phyloP scores from a whole-genome alignment of 1,140 invertebrate species.

The Drosophila jambulina region DNA sequence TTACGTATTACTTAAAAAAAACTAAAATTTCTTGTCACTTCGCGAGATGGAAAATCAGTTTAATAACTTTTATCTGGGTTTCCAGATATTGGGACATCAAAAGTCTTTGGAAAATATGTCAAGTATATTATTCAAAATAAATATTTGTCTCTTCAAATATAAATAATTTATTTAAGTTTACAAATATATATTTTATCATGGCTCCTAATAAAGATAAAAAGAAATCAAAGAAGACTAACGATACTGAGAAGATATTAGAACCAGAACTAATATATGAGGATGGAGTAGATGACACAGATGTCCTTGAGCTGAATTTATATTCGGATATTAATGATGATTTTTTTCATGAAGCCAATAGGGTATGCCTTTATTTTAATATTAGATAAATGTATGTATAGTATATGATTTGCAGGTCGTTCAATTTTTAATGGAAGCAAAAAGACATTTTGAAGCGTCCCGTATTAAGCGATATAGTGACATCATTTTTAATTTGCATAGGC shows the following conservation, averaged over 20 bases:
- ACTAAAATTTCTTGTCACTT: too few relatives aligned
- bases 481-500: conserved; percentile 62
- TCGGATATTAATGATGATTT: conserved; percentile 66
- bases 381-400: not conserved
- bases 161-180: not conserved
- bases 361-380: conserved; percentile 6
- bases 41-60: too few relatives aligned
- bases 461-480: conserved; percentile 67
- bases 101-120: not conserved
- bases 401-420: conserved; percentile 49
- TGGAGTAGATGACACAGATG: conserved; percentile 39
- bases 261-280: conserved; percentile 29
- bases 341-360: conserved; percentile 57
- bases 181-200: conserved; percentile 32
- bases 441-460: conserved; percentile 56
- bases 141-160: not conserved
- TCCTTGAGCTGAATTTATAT: conserved; percentile 61
- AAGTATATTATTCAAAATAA: not conserved
- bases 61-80: too few relatives aligned
- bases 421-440: conserved; percentile 62
- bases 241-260: conserved; percentile 15
- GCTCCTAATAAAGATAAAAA: conserved; percentile 42
- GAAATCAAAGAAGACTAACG: conserved; percentile 24
- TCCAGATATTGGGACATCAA: not conserved
- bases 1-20: too few relatives aligned